These are phyloP conservation scores for Dexiosoma caninum DNA, from an alignment of 2,888 invertebrate genomes.

Conservation along the genomic window DNA sequence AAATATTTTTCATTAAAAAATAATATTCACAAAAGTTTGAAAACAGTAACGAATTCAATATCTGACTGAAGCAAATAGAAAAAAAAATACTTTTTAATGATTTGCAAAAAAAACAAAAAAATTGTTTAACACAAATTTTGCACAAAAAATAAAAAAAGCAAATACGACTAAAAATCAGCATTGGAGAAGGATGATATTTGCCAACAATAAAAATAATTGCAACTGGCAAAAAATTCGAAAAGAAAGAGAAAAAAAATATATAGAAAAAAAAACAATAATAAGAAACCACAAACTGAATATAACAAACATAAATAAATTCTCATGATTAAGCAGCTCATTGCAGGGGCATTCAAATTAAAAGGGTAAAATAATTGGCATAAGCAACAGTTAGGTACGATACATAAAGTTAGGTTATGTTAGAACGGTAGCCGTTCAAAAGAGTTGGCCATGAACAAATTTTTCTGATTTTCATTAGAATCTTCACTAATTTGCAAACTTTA, in stretches of 20 bases:
- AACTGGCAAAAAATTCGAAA: conserved; percentile 33
- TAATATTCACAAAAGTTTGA: neutral
- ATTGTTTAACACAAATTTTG: neutral
- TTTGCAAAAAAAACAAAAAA: conserved; percentile 21
- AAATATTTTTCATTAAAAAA: neutral
- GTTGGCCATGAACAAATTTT: too few species aligned
- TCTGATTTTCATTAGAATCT: too few species aligned
- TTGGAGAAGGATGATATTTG: conserved; percentile 46
- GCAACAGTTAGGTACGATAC: neutral
- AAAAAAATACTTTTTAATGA: neutral
- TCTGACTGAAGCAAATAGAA: neutral
- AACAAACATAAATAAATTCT: conserved; percentile 15
- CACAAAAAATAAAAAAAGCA: neutral
- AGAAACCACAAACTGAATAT: neutral
- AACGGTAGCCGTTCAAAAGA: too few species aligned
- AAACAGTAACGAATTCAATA: neutral
- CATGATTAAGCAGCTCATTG: conserved; percentile 26
- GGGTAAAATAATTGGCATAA: neutral
- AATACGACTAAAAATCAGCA: conserved; percentile 36
- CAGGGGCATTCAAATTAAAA: neutral
- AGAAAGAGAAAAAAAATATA: neutral
- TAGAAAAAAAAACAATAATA: neutral
- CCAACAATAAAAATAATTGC: conserved; percentile 52
- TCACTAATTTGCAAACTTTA: too few species aligned
- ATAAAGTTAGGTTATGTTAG: too few species aligned